These are phyloP conservation scores for Scaptodrosophila lebanonensis DNA, from an alignment of 1,140 invertebrate species.

Conservation along the genomic window DNA sequence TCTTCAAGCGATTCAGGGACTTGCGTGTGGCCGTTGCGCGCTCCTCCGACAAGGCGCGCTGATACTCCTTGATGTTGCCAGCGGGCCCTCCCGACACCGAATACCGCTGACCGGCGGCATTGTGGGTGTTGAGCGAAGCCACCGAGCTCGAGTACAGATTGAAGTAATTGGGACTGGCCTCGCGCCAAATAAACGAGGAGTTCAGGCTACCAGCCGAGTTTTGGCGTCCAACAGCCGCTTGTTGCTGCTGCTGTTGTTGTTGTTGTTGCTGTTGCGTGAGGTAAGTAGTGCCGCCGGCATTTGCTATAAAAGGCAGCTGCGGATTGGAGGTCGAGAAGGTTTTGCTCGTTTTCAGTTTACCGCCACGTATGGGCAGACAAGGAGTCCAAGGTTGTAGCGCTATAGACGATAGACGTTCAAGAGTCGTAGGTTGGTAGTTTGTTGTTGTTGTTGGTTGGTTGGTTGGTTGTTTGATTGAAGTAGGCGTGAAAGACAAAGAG, in stretches of 20 bases:
- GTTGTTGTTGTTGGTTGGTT: constrained; percentile 26
- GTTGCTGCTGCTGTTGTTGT: constrained; percentile 30
- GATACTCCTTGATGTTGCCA: constrained; percentile 54
- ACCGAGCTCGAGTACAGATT: constrained; percentile 75
- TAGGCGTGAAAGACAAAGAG: constrained; percentile 57
- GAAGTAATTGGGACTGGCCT: constrained; percentile 76
- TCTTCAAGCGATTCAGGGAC: constrained; percentile 69
- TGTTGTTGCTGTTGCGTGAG: constrained; percentile 32
- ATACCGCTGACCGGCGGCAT: constrained; percentile 47
- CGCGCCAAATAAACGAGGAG: constrained; percentile 76
- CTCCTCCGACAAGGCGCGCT: constrained; percentile 72
- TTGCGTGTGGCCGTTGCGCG: constrained; percentile 64
- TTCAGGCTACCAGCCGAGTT: constrained; percentile 69
- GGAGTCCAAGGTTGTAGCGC: constrained; percentile 77
- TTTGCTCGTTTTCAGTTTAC: constrained; percentile 77
- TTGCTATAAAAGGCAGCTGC: constrained; percentile 69
- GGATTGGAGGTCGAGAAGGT: constrained; percentile 76
- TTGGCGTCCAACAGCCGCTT: constrained; percentile 30
- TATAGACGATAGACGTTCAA: constrained; percentile 52
- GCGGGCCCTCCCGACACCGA: constrained; percentile 36
- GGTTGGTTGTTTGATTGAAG: constrained; percentile 21
- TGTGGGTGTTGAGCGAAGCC: constrained; percentile 49
- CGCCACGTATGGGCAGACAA: constrained; percentile 75
- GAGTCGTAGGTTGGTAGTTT: constrained; percentile 4
- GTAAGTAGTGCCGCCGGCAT: constrained; percentile 28